These are phyloP conservation scores for Ephydatia muelleri DNA, from an alignment of 37 sponge, comb jelly and placozoan genomes.

Conservation along the genomic window DNA sequence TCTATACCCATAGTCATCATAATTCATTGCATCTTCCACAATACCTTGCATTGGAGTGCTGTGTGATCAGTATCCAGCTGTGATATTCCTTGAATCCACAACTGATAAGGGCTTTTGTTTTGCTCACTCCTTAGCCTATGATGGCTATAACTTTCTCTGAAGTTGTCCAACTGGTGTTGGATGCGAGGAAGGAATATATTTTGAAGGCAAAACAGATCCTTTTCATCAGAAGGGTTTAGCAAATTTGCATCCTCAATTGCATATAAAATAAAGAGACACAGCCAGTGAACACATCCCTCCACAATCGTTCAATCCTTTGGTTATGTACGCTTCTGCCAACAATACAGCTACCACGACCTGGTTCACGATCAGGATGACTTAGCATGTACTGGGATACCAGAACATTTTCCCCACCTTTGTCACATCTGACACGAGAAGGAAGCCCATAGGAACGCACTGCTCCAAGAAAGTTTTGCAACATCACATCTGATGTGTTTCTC, in stretches of 20 bases:
- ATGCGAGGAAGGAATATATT: not conserved
- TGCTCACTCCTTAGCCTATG: not conserved
- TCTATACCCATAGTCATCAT: not conserved
- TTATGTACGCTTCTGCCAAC: slow-evolving; percentile 47
- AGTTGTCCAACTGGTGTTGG: not conserved
- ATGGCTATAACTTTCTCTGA: not conserved
- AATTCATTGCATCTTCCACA: not conserved
- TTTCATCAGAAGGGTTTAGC: slow-evolving; percentile 5
- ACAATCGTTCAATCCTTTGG: slow-evolving; percentile 9
- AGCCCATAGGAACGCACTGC: slow-evolving; percentile 35
- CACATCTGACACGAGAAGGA: slow-evolving; percentile 60
- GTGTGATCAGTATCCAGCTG: not conserved
- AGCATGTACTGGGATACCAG: slow-evolving; percentile 58
- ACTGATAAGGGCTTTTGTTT: not conserved
- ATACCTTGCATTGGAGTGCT: not conserved
- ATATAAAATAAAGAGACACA: not conserved
- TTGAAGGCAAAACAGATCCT: not conserved
- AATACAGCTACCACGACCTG: slow-evolving; percentile 54
- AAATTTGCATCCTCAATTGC: not conserved
- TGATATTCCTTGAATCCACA: not conserved
- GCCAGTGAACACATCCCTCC: slow-evolving; percentile 9
- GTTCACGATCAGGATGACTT: slow-evolving; percentile 52
- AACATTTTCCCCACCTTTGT: slow-evolving; percentile 70
- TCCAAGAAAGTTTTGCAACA: slow-evolving; percentile 31
- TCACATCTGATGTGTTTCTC: slow-evolving; percentile 39